Conservation (phyloP, 2,113 vertebrate species). For the Bombycilla garrulus region DNA sequence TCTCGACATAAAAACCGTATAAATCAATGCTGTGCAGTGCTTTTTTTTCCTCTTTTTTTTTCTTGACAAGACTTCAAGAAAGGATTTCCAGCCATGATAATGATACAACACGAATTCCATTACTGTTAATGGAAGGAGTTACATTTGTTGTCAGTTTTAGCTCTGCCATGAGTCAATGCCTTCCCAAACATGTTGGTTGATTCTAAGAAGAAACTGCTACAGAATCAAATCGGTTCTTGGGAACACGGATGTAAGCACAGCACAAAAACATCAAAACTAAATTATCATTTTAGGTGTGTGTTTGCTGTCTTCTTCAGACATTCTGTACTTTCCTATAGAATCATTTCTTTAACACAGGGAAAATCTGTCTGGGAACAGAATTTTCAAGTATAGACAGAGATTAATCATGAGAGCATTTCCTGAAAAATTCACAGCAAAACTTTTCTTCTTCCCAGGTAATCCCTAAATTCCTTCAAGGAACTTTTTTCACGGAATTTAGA, state of each 20-base stretch:
- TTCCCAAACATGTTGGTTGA: background rate
- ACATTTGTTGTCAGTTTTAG: background rate
- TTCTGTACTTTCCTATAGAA: background rate
- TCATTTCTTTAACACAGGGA: background rate
- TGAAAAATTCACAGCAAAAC: background rate
- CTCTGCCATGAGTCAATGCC: background rate
- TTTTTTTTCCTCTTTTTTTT: background rate
- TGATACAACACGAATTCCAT: background rate
- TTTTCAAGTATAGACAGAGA: background rate
- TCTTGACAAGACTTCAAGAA: no score
- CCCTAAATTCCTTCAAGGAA: background rate
- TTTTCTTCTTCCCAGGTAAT: background rate
- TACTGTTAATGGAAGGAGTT: background rate
- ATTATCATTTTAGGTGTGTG: background rate
- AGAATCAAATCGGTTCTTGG: background rate
- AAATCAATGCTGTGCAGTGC: background rate
- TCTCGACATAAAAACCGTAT: background rate
- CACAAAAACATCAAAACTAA: background rate
- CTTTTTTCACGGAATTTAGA: background rate
- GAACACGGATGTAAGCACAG: background rate
- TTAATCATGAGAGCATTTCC: background rate
- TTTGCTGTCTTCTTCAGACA: background rate
- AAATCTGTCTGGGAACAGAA: background rate
- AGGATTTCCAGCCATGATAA: background rate
- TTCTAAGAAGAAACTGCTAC: background rate